Evolutionary conservation across 2,888 invertebrate species (phyloP), one percentile per base, ranked within the genome.

Genomic region (Leucoma salicis): DNA sequence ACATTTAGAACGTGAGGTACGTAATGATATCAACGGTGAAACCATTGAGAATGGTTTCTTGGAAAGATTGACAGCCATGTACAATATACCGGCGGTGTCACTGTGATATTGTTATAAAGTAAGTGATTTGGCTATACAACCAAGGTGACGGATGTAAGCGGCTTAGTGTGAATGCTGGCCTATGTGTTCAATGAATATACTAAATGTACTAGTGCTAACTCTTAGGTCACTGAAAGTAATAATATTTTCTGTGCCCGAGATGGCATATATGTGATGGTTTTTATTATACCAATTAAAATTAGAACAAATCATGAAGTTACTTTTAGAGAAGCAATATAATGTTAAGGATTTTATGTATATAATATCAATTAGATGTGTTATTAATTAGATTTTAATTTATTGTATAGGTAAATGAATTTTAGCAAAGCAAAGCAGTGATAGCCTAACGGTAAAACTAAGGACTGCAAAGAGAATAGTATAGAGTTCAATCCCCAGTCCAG

Each of bases 11-110:
- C 47, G 80, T 0, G 81, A 82, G 0, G 63, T 65, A 0, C 57
- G 77, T 14, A 55, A 41, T 1, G 79, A 78, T 1, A 43, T 80
- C 0, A 66, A 72, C 0, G 74, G 75, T 0, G 87, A 85, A 11
- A 53, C 53, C 2, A 74, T 74, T 0, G 87, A 86, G 35, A 80
- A 68, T 14, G 78, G 66, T 0, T 84, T 88, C 46, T 57, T 88
- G 0, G 88, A 87, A 33, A 59, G 76, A 32, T 52, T 88, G 18
- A 82, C 82, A 0, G 84, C 84, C 0, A 57, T 86, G 14, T 89
- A 86, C 39, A 84, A 83, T 53, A 81, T 88, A 62, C 70, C 85
- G 4, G 74, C 82, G 6, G 77, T 79, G 2, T 45, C 37, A 28
- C 54, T 62, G 58, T 31, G 14, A 15, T 16, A 31, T 4, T 21